phyloP scores from a whole-genome alignment of 2,113 vertebrate species.

The Bambusicola thoracicus region DNA sequence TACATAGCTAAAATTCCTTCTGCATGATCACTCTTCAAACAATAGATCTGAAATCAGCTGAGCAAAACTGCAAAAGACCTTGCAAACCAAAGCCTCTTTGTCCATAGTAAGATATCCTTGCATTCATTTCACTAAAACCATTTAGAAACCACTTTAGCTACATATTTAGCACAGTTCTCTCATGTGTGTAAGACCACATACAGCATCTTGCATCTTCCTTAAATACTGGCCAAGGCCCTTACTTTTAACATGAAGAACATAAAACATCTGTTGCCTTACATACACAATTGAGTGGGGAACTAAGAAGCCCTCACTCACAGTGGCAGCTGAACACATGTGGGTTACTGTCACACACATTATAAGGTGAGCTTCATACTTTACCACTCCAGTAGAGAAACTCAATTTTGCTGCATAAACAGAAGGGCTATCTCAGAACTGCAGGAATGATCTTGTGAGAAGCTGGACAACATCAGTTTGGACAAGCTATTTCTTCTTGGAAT shows the following conservation, averaged over 20 bases:
- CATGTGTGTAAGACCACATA: background rate
- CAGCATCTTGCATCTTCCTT: background rate
- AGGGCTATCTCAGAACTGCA: background rate
- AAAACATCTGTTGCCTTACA: conserved; percentile 10
- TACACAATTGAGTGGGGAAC: background rate
- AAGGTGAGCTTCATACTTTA: background rate
- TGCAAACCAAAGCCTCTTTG: background rate
- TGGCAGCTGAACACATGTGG: conserved; percentile 2
- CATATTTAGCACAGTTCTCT: background rate
- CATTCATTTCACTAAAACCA: background rate
- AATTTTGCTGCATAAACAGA: background rate
- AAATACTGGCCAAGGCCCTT: background rate
- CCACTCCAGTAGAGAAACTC: background rate
- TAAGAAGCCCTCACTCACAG: background rate
- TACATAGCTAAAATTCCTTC: background rate
- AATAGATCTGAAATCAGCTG: background rate
- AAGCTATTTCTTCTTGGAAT: background rate
- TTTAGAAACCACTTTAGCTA: background rate
- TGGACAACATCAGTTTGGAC: background rate
- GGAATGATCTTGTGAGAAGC: background rate
- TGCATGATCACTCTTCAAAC: background rate
- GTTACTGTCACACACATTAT: background rate
- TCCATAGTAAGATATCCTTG: background rate
- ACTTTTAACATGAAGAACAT: background rate
- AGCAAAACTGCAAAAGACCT: background rate